A percentile compares a stretch with the other conserved stretches of the same genome.
These are phyloP conservation scores for Chloropsis hardwickii DNA, from an alignment of 2,113 vertebrate species.

Conservation along the genomic window DNA sequence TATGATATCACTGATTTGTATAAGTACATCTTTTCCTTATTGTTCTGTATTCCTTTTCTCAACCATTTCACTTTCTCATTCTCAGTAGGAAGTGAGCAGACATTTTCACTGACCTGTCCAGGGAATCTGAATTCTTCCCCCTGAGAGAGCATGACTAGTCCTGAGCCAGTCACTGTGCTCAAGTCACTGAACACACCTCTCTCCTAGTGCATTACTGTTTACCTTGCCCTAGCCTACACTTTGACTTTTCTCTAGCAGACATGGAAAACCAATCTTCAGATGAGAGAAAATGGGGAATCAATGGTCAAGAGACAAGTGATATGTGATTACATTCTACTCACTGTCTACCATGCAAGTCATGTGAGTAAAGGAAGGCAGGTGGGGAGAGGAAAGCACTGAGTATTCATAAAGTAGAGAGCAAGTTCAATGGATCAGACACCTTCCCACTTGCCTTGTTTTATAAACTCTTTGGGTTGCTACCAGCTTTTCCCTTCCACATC, in stretches of 20 bases:
- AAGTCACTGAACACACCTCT: not conserved
- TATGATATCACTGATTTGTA: not conserved
- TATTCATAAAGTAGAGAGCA: not conserved
- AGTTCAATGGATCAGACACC: not conserved
- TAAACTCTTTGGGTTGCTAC: not conserved
- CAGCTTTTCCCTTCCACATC: slow-evolving; percentile 1
- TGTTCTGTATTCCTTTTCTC: not conserved
- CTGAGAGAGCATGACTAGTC: not conserved
- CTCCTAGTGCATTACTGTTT: not conserved
- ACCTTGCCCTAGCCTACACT: not conserved
- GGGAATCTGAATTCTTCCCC: not conserved
- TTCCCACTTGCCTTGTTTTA: not conserved
- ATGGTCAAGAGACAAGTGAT: not conserved
- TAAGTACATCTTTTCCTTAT: not conserved
- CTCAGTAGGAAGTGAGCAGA: not conserved
- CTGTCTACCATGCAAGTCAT: not conserved
- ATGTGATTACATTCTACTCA: not conserved
- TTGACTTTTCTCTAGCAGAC: not conserved
- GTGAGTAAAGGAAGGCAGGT: not conserved
- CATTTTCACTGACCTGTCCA: not conserved
- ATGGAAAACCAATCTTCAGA: not conserved
- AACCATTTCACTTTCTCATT: not conserved
- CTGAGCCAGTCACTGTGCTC: not conserved
- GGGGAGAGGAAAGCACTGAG: not conserved
- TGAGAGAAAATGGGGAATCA: not conserved